Base-by-base conservation (phyloP, 2,888 invertebrate genomes). In the Mellilla xanthometata region DNA sequence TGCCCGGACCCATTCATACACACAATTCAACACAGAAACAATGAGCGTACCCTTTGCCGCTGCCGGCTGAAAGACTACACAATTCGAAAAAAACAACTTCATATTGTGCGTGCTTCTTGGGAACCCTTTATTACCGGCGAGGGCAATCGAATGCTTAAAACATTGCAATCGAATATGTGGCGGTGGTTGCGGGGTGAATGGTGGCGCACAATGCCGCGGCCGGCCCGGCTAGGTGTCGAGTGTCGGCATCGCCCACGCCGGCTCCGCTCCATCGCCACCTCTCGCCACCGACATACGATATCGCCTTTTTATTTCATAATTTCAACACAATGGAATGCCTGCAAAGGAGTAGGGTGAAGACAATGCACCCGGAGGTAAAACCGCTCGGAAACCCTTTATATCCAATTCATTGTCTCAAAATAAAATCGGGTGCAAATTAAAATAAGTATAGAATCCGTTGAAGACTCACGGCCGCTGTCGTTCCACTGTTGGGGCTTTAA, bases 341-440 rank as follows among this genome's bases (percentile, higher is more conserved):
- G 78, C 73, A 78, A 83, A 84, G 79, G 81, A 85, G 73, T 81
- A 85, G 87, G 88, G 88, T 72, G 84, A 84, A 87, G 83, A 89
- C 88, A 89, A 89, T 89, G 70, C 85, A 79, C 88, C 89, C 89
- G 88, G 88, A 87, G 89, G 87, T 86, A 80, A 56, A 77, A 76
- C 73, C 70, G 81, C 80, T 85, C 78, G 80, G 81, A 86, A 87
- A 84, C 84, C 86, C 85, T 88, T 88, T 89, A 85, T 82, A 77
- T 78, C 66, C 69, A 74, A 81, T 79, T 85, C 81, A 88, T 89
- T 88, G 87, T 88, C 86, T 88, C 86, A 84, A 81, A 80, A 85
- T 82, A 80, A 87, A 83, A 85, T 87, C 88, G 88, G 89, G 89
- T 88, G 88, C 88, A 86, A 89, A 89, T 88, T 88, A 83, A 81